Evolutionary conservation across 2,797 vertebrate genomes (phyloP), one percentile per base, ranked within the genome.

Genomic region (Malacoctenus gilli): DNA sequence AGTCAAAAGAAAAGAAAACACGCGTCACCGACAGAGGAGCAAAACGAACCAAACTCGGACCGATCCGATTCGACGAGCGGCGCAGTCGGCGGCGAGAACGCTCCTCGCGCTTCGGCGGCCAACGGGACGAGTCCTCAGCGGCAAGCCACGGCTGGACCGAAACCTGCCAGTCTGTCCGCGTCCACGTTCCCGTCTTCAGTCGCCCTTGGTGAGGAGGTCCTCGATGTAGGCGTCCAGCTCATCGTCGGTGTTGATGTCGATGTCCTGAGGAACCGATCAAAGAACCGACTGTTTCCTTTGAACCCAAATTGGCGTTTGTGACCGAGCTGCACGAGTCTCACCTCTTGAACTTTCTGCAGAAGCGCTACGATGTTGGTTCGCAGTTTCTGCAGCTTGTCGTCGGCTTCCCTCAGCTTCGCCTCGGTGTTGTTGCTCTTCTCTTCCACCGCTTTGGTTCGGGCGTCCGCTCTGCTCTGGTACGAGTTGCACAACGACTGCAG

Each of bases 181-280:
- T 65, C 41, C 34, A 72, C 18, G 35, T 70, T 49, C 44, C 49
- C 57, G 30, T 53, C n/a, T 53, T 19, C 2, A 99, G 81, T 99
- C 97, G 48, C 96, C 97, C 85, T 97, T 97, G 34, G 96, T 96
- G 57, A 98, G 96, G 75, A 99, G 89, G 82, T 99, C 97, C 59
- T 99, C 97, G 1, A 99, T 99, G 83, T 99, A 99, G 9, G 97
- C 96, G 41, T 98, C 96, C 69, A 99, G 91, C 74, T 99, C 97
- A 21, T 99, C 97, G 32, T 99, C 96, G 36, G 96, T 98, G 85
- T 96, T 99, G 82, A 99, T 98, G 85, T 99, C 97, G 62, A 99
- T 98, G 80, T 99, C 97, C 97, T 99, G 53, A 62, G 25, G 25
- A 28, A 9, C 5, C 5, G 23, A 25, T 6, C n/a, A 28, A 28